These are phyloP conservation scores for Mimas tiliae DNA, from an alignment of 2,888 invertebrate species.

Conservation along the genomic window DNA sequence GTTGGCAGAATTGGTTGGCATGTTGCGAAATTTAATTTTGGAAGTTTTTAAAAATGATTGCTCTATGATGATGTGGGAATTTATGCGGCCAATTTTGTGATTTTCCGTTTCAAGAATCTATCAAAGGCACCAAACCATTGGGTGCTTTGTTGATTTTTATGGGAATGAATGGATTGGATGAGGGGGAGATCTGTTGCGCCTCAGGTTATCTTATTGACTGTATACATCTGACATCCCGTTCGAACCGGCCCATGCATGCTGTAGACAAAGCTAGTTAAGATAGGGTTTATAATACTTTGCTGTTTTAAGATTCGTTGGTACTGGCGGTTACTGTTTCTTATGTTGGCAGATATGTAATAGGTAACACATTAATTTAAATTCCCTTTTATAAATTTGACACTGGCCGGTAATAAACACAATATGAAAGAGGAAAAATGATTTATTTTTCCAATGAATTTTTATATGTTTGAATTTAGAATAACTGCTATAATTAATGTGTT, in stretches of 20 bases:
- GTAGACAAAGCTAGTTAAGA: no score
- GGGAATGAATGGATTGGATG: no score
- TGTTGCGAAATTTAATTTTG: not conserved
- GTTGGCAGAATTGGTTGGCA: conserved; percentile 3
- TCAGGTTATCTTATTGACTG: no score
- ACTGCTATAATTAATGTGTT: not conserved
- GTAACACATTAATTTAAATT: not conserved
- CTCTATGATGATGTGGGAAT: not conserved
- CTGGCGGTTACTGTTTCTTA: not conserved
- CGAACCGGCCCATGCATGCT: no score
- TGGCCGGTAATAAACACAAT: not conserved
- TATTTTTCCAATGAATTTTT: not conserved
- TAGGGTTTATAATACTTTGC: no score
- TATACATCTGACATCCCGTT: no score
- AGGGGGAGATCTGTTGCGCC: no score
- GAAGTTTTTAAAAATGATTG: not conserved
- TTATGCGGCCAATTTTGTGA: not conserved
- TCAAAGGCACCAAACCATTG: no score
- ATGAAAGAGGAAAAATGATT: not conserved
- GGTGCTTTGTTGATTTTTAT: no score
- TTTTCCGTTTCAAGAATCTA: not conserved
- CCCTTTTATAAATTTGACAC: not conserved
- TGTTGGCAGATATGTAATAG: not conserved
- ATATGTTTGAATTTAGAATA: conserved; percentile 13
- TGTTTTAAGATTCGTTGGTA: not conserved